Evolutionary conservation across 2,888 invertebrate species (phyloP).

Genomic region (Lypha dubia): DNA sequence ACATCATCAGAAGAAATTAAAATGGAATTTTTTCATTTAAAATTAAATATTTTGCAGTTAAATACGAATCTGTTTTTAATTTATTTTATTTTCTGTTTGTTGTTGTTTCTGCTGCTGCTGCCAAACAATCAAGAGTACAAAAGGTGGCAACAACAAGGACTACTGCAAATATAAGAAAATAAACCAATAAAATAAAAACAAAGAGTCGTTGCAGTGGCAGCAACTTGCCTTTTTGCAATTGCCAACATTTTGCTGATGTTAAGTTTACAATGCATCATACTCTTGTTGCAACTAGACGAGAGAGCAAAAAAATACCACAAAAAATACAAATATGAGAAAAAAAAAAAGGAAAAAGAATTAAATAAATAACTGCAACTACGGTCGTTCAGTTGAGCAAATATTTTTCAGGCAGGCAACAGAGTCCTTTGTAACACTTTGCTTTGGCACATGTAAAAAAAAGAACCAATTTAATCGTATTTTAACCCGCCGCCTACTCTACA

Average conservation of each 20-base stretch:
- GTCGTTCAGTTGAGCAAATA: background rate
- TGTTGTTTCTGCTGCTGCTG: background rate
- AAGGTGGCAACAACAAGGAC: slow-evolving; percentile 1
- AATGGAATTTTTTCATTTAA: slow-evolving; percentile 67
- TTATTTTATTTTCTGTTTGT: background rate
- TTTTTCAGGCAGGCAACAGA: background rate
- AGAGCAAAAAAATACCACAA: background rate
- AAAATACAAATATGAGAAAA: background rate
- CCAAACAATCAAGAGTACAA: slow-evolving; percentile 20
- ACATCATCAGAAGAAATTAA: slow-evolving; percentile 25
- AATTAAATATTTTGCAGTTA: slow-evolving; percentile 62
- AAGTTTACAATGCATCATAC: background rate
- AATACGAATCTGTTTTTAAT: slow-evolving; percentile 34
- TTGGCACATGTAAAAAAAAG: background rate
- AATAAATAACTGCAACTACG: slow-evolving; percentile 14
- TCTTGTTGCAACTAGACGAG: slow-evolving; percentile 12
- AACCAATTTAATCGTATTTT: background rate
- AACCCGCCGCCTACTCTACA: background rate
- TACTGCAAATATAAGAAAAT: background rate
- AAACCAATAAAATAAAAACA: slow-evolving; percentile 4
- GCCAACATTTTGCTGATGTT: slow-evolving; percentile 11
- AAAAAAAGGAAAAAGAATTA: background rate
- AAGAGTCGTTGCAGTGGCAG: background rate
- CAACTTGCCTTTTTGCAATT: background rate
- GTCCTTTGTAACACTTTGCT: background rate